These are phyloP conservation scores for Drosophila leontia DNA, from an alignment of 1,140 invertebrate genomes.

Conservation along the genomic window DNA sequence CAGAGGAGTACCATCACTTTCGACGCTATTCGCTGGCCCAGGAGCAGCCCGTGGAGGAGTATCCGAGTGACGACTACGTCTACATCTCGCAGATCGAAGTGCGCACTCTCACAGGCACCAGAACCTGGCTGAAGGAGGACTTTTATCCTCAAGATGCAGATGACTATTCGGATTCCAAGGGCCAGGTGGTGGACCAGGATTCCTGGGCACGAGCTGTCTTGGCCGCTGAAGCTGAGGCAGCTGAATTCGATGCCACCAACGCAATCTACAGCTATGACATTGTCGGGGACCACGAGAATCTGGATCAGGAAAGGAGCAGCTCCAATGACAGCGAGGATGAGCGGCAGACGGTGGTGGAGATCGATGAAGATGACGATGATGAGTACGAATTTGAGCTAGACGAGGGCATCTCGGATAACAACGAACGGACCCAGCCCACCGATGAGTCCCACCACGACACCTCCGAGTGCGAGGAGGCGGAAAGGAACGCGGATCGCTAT, in stretches of 20 bases:
- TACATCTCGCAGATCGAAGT: conserved; percentile 79
- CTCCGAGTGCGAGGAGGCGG: conserved; percentile 81
- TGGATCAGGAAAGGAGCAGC: conserved; percentile 51
- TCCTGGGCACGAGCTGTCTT: conserved; percentile 51
- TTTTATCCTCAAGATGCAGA: conserved; percentile 57
- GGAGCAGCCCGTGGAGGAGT: conserved; percentile 77
- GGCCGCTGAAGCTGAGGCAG: conserved; percentile 65
- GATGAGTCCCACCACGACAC: conserved; percentile 82
- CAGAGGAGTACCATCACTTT: conserved; percentile 82
- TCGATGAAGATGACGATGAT: conserved; percentile 75
- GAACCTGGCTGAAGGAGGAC: conserved; percentile 77
- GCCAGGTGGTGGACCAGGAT: conserved; percentile 32
- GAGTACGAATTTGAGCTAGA: conserved; percentile 76
- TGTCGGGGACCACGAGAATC: conserved; percentile 25
- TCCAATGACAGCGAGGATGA: conserved; percentile 78
- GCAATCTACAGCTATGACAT: conserved; percentile 69
- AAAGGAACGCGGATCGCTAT: conserved; percentile 79
- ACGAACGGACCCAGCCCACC: conserved; percentile 77
- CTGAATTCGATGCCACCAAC: conserved; percentile 68
- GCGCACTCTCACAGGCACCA: conserved; percentile 64
- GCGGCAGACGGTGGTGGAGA: conserved; percentile 79
- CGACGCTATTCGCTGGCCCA: conserved; percentile 76
- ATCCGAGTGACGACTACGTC: conserved; percentile 77
- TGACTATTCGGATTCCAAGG: conserved; percentile 1
- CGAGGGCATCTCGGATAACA: conserved; percentile 80